Evolutionary conservation across 2,113 vertebrate genomes (phyloP), one percentile per base, ranked within the genome.

Genomic region (Excalfactoria chinensis): DNA sequence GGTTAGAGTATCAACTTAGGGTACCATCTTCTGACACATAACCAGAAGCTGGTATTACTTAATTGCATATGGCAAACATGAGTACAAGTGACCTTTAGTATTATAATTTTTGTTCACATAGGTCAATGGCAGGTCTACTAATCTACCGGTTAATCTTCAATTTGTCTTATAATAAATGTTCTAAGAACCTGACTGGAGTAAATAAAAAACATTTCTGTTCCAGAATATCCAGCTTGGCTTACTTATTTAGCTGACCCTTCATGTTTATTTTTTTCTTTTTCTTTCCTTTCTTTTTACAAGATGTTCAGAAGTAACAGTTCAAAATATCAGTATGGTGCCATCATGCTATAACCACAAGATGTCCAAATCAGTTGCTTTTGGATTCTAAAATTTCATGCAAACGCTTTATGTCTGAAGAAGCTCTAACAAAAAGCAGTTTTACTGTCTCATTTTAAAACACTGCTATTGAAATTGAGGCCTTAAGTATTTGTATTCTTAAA

Each of bases 401-500:
- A 35, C 11, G 7, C 7, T 16, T 84, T 67, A 73, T 78, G 20
- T 73, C 30, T 88, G 66, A 83, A 88, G 72, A n/a, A 86, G 22
- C 34, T 74, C 77, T 46, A 62, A 30, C 60, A 92, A 85, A 93
- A 84, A 74, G 4, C 16, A 93, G 40, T 85, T 94, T 84, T 79
- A 40, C 32, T 75, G 9, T 69, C 49, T 76, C 8, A 9, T 68
- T 92, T 92, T 72, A 59, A 77, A 85, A 26, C 20, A 6, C 60
- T 8, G 0, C n/a, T 82, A 17, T 34, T 62, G n/a, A 32, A 74
- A n/a, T 37, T 67, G 68, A 76, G 86, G 25, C 9, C 81, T 91
- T 26, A 80, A 90, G 62, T 35, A 77, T 91, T 91, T 89, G 15
- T 90, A 63, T 88, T 93, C 56, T 58, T 71, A 83, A 88, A 87